Evolutionary conservation across 2,113 vertebrate species (phyloP).

Genomic region (Solea senegalensis): DNA sequence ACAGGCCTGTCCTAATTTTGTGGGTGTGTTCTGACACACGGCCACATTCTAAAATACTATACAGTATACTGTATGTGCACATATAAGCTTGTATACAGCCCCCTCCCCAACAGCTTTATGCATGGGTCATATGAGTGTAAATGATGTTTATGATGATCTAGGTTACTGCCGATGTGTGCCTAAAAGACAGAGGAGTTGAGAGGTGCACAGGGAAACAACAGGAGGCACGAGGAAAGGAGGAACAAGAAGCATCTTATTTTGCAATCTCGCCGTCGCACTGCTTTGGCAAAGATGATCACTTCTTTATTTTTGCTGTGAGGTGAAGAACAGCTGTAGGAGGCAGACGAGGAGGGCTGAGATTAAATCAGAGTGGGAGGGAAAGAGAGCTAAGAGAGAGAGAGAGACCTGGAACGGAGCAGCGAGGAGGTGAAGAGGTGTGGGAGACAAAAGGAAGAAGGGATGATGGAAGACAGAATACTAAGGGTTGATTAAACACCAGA

Average conservation of each 20-base stretch:
- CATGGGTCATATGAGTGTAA: constrained; percentile 27
- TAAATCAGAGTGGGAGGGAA: not conserved
- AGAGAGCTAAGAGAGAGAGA: not conserved
- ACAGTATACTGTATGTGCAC: constrained; percentile 5
- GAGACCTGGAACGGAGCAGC: not conserved
- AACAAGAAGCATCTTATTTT: constrained; percentile 14
- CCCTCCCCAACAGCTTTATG: not conserved
- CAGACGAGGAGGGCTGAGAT: not conserved
- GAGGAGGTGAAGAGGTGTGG: not conserved
- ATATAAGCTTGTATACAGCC: not conserved
- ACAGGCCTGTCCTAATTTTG: constrained; percentile 71
- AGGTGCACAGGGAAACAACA: not conserved
- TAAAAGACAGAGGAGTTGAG: constrained; percentile 22
- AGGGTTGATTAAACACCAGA: constrained; percentile 7
- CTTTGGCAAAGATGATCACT: constrained; percentile 45
- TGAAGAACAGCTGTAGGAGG: constrained; percentile 12
- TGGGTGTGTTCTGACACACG: constrained; percentile 57
- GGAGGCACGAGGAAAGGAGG: constrained; percentile 9
- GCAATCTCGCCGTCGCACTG: constrained; percentile 7
- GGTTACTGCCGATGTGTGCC: constrained; percentile 45
- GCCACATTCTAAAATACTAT: constrained; percentile 47
- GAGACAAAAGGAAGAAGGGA: not conserved
- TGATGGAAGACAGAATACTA: not conserved
- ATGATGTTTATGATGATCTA: constrained; percentile 49
- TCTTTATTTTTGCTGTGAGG: constrained; percentile 23